Conservation (phyloP, 2,888 invertebrate species). For the Orchesella flavescens region DNA sequence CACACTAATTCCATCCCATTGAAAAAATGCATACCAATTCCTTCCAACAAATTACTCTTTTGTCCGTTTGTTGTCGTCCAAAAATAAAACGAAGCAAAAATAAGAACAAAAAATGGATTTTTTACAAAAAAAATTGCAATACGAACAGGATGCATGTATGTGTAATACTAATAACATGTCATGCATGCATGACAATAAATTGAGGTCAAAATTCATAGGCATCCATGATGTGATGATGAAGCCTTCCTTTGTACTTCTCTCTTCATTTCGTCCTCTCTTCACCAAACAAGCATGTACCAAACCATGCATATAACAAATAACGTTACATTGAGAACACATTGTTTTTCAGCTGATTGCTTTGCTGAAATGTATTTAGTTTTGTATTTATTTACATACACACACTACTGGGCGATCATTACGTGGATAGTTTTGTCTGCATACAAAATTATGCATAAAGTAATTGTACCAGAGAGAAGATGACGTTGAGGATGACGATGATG, state of each 20-base stretch:
- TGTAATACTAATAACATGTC: neutral
- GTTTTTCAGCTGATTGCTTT: neutral
- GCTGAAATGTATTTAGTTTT: neutral
- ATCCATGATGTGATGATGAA: neutral
- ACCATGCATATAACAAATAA: no score
- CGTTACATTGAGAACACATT: neutral
- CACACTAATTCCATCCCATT: neutral
- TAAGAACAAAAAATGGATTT: conserved; percentile 9
- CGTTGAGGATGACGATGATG: no score
- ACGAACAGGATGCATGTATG: neutral
- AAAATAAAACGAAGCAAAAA: neutral
- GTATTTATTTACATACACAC: neutral
- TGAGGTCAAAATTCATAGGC: conserved; percentile 35
- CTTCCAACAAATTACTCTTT: neutral
- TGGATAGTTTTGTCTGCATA: no score
- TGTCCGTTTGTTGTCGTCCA: neutral
- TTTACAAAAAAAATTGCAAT: neutral
- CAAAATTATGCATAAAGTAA: no score
- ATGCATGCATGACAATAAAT: conserved; percentile 52
- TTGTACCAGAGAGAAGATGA: no score
- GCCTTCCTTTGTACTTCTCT: conserved; percentile 24
- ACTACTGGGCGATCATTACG: no score
- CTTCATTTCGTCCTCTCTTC: no score
- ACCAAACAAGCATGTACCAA: no score
- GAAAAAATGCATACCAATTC: neutral